Base-by-base conservation (phyloP, 2,113 vertebrate species). In the Stictonetta naevosa region DNA sequence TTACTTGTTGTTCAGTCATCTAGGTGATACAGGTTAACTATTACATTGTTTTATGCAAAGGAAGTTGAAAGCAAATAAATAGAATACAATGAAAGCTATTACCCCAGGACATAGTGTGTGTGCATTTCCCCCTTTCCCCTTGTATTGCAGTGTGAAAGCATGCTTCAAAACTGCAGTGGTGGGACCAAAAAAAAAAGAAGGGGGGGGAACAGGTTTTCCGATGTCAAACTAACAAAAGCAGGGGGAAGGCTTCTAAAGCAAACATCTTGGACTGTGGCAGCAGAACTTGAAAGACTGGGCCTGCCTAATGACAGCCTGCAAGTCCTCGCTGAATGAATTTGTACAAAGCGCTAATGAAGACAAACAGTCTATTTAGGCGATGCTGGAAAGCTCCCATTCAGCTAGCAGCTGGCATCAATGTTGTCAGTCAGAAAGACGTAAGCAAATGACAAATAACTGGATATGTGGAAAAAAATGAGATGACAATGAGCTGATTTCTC, bases 401-500 rank as follows among this genome's bases (percentile, higher is more conserved):
- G 92, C 83, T 34, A 78, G 95, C 97, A 97, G 97, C 98, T 98
- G 97, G 83, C 93, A 38, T 40, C 40, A 73, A 69, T 91, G 62
- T 74, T 97, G 94, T 96, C 96, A 94, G 82, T 97, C 91, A 96
- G 82, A 96, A 96, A 94, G 94, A 95, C 76, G 79, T 62, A 97
- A 93, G 79, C 85, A 77, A 96, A 73, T 95, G 92, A 96, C 96
- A 97, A 95, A 95, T 96, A 97, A 95, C 71, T 93, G 96, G 95
- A 95, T 95, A 97, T 81, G 71, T 74, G 95, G 91, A 96, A 89
- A 93, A 93, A 95, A 97, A 94, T 71, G 83, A 90, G 81, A 97
- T 84, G 94, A 97, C 95, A 97, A 94, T 96, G 95, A 96, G 60
- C 93, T 95, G 96, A 92, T 96, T 95, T 95, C 94, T 97, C 91